Evolutionary conservation across 2,888 invertebrate genomes (phyloP).

Genomic region (Euplexia lucipara): DNA sequence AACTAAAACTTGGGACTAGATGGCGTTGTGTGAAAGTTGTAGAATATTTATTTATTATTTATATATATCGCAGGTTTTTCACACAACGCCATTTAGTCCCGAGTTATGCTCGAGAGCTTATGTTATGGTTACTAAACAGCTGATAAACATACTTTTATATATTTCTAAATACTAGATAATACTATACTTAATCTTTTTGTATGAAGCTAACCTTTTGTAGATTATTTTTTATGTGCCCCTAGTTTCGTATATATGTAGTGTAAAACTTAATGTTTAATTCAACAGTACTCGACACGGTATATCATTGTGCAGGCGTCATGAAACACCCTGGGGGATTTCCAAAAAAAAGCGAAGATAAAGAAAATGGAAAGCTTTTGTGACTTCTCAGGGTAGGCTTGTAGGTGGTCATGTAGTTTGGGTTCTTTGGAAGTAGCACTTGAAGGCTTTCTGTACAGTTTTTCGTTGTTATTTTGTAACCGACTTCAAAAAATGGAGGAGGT

Average conservation of each 20-base stretch:
- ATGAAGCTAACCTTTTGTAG: background rate
- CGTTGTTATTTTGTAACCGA: too few relatives aligned
- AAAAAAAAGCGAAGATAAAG: conserved; percentile 35
- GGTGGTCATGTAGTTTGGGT: conserved; percentile 27
- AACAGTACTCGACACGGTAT: conserved; percentile 49
- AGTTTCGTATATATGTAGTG: conserved; percentile 40
- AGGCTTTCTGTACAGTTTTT: background rate
- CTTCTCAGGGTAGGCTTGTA: conserved; percentile 14
- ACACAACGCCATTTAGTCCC: too few relatives aligned
- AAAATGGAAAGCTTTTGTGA: conserved; percentile 34
- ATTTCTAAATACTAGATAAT: too few relatives aligned
- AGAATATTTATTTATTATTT: too few relatives aligned
- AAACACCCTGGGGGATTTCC: conserved; percentile 43
- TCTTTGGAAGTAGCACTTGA: background rate
- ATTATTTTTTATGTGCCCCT: conserved; percentile 4
- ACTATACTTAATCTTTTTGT: too few relatives aligned
- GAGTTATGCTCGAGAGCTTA: too few relatives aligned
- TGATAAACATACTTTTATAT: too few relatives aligned
- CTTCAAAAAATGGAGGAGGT: too few relatives aligned
- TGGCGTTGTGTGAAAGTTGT: too few relatives aligned
- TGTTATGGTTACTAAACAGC: too few relatives aligned
- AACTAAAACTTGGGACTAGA: too few relatives aligned
- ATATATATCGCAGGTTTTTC: too few relatives aligned
- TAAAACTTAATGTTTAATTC: conserved; percentile 62
- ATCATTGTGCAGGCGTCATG: conserved; percentile 56